These are phyloP conservation scores for Thera britannica DNA, from an alignment of 2,888 invertebrate species.

Conservation along the genomic window DNA sequence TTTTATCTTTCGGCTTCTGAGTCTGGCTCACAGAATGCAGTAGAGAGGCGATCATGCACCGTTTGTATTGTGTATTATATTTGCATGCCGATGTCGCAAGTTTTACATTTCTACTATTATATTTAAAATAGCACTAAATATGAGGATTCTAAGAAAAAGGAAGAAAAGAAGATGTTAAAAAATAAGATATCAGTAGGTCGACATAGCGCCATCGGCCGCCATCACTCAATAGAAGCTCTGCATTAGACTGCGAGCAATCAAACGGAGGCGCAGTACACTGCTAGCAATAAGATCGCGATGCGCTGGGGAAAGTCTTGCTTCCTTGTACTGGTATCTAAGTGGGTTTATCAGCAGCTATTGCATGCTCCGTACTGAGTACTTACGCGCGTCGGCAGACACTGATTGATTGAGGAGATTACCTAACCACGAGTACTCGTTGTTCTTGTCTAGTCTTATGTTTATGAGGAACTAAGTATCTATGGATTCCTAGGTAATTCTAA, in stretches of 20 bases:
- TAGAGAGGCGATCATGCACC: too few species aligned
- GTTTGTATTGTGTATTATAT: too few species aligned
- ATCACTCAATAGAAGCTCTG: constrained; percentile 9
- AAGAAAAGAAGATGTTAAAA: too few species aligned
- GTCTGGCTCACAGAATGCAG: too few species aligned
- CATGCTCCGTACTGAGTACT: background rate
- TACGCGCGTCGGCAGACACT: background rate
- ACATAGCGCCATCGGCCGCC: background rate
- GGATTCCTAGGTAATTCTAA: too few species aligned
- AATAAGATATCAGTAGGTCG: background rate
- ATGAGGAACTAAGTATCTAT: background rate
- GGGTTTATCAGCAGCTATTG: background rate
- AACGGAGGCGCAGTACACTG: background rate
- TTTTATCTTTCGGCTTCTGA: background rate
- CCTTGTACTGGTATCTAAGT: background rate
- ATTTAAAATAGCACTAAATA: too few species aligned
- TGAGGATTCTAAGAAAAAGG: too few species aligned
- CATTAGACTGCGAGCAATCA: constrained; percentile 10
- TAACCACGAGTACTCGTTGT: background rate
- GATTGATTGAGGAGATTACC: constrained; percentile 5
- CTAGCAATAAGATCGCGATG: constrained; percentile 3
- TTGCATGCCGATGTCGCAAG: too few species aligned
- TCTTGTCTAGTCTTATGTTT: background rate
- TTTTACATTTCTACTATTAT: too few species aligned
- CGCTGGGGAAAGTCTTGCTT: constrained; percentile 6